Percentiles rank a stretch among this genome's conserved stretches.
Evolutionary conservation across 2,888 invertebrate species (phyloP).

Genomic region (Aphidius colemani): DNA sequence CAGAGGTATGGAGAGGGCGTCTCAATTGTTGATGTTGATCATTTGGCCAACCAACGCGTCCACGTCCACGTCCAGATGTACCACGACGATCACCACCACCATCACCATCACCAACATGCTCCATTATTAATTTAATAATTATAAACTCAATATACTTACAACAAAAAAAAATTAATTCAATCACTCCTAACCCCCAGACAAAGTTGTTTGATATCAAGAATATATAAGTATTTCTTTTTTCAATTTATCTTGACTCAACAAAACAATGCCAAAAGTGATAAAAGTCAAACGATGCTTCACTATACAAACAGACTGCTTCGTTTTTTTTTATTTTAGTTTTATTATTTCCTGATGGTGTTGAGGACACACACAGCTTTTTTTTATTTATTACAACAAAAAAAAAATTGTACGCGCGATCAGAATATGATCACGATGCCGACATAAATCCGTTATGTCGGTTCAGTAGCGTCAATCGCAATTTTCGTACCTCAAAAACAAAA

Average conservation of each 20-base stretch:
- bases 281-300: no score
- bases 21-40: conserved; percentile 38
- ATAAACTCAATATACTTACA: no score
- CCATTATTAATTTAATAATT: conserved; percentile 37
- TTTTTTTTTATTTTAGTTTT: no score
- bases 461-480: conserved; percentile 8
- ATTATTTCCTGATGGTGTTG: no score
- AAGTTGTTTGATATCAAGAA: no score
- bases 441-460: conserved; percentile 28
- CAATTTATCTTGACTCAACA: no score
- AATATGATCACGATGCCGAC: conserved; percentile 25
- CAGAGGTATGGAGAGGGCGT: conserved; percentile 40
- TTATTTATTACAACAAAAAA: conserved; percentile 1
- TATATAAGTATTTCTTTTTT: no score
- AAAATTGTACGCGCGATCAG: neutral
- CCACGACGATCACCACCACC: conserved; percentile 39
- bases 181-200: no score
- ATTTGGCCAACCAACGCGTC: conserved; percentile 34
- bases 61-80: conserved; percentile 42
- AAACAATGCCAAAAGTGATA: no score
- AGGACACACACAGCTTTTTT: neutral
- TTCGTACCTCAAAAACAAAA: neutral
- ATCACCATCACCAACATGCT: conserved; percentile 43
- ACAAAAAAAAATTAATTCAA: no score
- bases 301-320: no score